Evolutionary conservation across 2,113 vertebrate genomes (phyloP), one percentile per base, ranked within the genome.

Genomic region (Charina bottae): DNA sequence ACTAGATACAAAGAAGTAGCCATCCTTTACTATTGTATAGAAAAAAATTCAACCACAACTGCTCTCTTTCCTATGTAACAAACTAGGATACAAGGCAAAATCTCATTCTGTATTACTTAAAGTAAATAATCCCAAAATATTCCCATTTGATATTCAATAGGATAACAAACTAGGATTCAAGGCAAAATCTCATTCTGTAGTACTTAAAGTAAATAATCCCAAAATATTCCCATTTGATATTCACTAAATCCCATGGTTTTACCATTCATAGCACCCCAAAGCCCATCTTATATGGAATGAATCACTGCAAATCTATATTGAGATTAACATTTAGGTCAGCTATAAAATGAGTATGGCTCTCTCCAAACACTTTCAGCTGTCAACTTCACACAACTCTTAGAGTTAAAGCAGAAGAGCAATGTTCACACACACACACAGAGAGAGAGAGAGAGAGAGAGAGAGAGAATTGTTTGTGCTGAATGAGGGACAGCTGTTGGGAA

Each of bases 381-480:
- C 92, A 95, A 89, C 84, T 12, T 91, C 83, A 92, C 55, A 49
- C 11, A 78, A n/a, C 2, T 58, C 12, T 8, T 90, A 92, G 90
- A 90, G 42, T 26, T 19, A 2, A n/a, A 0, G 42, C 90, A 33
- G 28, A 88, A 89, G 56, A 84, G 42, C 53, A 89, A 89, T 24
- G 89, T 54, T 93, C 33, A 78, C 72, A 78, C 17, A 78, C 33
- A 6, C 7, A 1, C 17, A 42, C 7, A 78, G 6, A 90, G 1
- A 37, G 0, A 49, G 4, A 5, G 2, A 89, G 1, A 37, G 49
- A 49, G 49, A 89, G 2, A 37, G 49, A 49, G 49, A 4, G 2
- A 88, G 2, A 53, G 68, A 13, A 17, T 19, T 37, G 15, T 42
- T 4, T 37, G 3, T 87, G 0, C 0, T 90, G 33, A 53, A 21